These are phyloP conservation scores for Acanthornis magna DNA, from an alignment of 2,797 vertebrate species.

Conservation along the genomic window DNA sequence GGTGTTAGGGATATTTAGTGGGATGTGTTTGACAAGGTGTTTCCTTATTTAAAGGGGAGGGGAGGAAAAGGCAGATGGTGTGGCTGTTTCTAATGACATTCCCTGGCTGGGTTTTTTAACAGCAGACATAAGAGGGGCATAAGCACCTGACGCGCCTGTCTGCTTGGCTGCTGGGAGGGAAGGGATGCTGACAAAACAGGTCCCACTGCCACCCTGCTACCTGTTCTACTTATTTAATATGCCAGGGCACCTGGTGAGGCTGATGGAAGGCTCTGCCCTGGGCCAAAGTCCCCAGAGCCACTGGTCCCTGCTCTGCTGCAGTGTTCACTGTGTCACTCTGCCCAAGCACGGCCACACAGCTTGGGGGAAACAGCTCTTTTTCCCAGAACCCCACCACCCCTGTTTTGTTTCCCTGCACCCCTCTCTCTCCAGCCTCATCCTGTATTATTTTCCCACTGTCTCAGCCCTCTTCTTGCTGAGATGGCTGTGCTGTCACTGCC, in stretches of 20 bases:
- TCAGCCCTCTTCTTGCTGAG: rapidly evolving
- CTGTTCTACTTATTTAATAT: neutral
- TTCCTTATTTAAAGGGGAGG: constrained; percentile 64
- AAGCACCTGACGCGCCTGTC: constrained; percentile 51
- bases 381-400: neutral
- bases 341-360: rapidly evolving
- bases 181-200: neutral
- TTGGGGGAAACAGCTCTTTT: neutral
- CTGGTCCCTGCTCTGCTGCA: neutral
- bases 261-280: neutral
- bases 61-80: constrained; percentile 59
- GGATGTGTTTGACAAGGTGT: constrained; percentile 70
- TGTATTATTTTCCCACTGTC: neutral
- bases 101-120: constrained; percentile 57
- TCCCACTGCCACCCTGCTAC: neutral
- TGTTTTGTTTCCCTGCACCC: neutral
- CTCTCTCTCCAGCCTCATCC: neutral
- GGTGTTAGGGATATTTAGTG: constrained; percentile 61
- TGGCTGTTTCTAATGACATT: constrained; percentile 67
- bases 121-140: constrained; percentile 56
- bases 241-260: rapidly evolving
- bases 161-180: constrained; percentile 16
- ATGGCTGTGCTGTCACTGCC: neutral
- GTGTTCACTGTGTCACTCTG: rapidly evolving
- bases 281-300: neutral